phyloP scores from a whole-genome alignment of 2,797 vertebrate genomes.

The Phrynocephalus guinanensis region DNA sequence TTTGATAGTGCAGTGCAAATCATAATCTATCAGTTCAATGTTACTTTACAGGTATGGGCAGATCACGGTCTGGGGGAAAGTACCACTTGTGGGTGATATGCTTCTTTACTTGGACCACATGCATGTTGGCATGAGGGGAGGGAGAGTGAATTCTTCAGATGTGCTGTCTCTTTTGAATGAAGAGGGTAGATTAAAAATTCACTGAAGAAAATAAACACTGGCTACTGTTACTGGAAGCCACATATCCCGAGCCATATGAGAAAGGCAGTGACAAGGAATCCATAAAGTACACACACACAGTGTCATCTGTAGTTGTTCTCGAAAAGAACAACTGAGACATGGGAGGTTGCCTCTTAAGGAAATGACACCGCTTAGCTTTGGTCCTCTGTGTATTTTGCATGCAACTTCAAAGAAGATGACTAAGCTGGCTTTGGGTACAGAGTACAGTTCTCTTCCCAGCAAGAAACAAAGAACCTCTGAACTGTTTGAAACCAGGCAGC shows the following conservation, averaged over 20 bases:
- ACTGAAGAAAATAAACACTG: not conserved
- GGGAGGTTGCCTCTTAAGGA: not conserved
- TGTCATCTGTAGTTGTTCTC: not conserved
- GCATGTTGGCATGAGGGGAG: too few relatives aligned
- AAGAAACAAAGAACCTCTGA: not conserved
- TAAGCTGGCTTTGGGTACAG: not conserved
- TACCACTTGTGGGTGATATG: too few relatives aligned
- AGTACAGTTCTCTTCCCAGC: slow-evolving; percentile 1
- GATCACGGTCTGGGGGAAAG: too few relatives aligned
- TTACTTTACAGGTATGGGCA: too few relatives aligned
- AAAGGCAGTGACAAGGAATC: not conserved
- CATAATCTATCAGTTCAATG: not conserved
- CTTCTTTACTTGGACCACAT: too few relatives aligned
- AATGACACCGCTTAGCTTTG: not conserved
- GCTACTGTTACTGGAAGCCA: not conserved
- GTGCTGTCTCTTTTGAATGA: too few relatives aligned
- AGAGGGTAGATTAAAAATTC: not conserved
- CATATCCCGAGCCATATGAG: not conserved
- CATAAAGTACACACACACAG: not conserved
- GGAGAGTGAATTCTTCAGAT: too few relatives aligned
- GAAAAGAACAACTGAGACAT: not conserved
- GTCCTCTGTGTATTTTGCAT: not conserved
- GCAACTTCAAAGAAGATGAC: slow-evolving; percentile 16
- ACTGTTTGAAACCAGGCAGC: slow-evolving; percentile 13
- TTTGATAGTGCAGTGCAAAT: too few relatives aligned